Base-by-base conservation (phyloP, 2,113 vertebrate genomes). In the Probosciger aterrimus region DNA sequence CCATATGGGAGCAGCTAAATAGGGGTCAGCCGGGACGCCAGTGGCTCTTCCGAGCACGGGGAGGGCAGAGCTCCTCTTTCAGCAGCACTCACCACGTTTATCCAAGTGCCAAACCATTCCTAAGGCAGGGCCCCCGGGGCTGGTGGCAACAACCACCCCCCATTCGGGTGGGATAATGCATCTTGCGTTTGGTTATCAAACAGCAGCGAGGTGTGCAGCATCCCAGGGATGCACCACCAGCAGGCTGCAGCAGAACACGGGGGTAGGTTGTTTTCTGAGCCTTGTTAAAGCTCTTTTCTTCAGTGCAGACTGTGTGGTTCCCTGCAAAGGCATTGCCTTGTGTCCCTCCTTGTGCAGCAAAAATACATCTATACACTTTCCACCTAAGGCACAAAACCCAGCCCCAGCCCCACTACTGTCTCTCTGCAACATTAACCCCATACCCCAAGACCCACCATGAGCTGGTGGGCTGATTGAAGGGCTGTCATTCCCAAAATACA, bases 281-380 rank as follows among this genome's bases (percentile, higher is more conserved):
- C 35, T 62, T 12, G 16, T 18, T 69, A 25, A 31, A 52, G 5
- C 5, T 4, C 28, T 25, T 9, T 35, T 59, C 77, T 30, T 39
- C 74, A 27, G 17, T 1, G 15, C 30, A 64, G 13, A 17, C 52
- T 1, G 10, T 0, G 0, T 30, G 49, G n/a, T 23, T 76, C 69
- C 22, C 28, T 13, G 28, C 57, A n/a, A 64, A 75, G 69, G 19
- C 0, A 0, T 31, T 4, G 7, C 33, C 31, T 85, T 3, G 1
- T 18, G 49, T 27, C 30, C 57, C 7, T 79, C n/a, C 41, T 65
- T 1, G 0, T 27, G 44, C 65, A 11, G 44, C 22, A 35, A 59
- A 35, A 35, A 59, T 10, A 10, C 15, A 24, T 10, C 57, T 35
- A 14, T 59, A 24, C 15, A 23, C 14, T 79, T 79, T 35, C 70